Base-by-base conservation (phyloP, 2,888 invertebrate species). In the Napeogenes inachia region DNA sequence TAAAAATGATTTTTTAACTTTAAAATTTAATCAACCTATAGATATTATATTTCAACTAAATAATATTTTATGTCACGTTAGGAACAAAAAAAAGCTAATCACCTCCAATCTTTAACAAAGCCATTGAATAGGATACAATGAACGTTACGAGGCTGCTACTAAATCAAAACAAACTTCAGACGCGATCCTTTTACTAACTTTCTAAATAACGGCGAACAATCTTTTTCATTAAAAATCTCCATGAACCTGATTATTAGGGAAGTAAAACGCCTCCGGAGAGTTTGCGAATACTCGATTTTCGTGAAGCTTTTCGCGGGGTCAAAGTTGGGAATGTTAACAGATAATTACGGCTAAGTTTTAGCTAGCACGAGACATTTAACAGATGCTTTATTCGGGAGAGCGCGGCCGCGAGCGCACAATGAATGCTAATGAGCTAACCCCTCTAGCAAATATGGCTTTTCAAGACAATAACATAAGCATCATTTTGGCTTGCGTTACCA, bases 261-360 rank as follows among this genome's bases (percentile, higher is more conserved):
- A 85, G 86, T 82, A 84, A 87, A 89, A 84, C 85, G 87, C 88
- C 87, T 83, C 83, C 83, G 87, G 88, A 82, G 80, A 78, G 78
- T 66, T 85, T 76, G 76, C 76, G 77, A 81, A 79, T 78, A 76
- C 82, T 77, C 82, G 80, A 81, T 75, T 81, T 70, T 79, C 76
- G 76, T 74, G 71, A 82, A 87, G 88, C 87, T 88, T 87, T 86
- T 78, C 84, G 82, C 87, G 87, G 84, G 89, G 89, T 89, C 89
- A 88, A 88, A 89, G 87, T 89, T 90, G 81, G 85, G 82, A 87
- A 88, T 90, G 89, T 90, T 89, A 89, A 89, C 90, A 90, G 89
- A 90, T 90, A 89, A 90, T 90, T 89, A 89, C 84, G 82, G 80
- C 80, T 81, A 89, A 89, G 89, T 89, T 89, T 88, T 81, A 85